Evolutionary conservation across 2,113 vertebrate genomes (phyloP), one percentile per base, ranked within the genome.

Genomic region (human): DNA sequence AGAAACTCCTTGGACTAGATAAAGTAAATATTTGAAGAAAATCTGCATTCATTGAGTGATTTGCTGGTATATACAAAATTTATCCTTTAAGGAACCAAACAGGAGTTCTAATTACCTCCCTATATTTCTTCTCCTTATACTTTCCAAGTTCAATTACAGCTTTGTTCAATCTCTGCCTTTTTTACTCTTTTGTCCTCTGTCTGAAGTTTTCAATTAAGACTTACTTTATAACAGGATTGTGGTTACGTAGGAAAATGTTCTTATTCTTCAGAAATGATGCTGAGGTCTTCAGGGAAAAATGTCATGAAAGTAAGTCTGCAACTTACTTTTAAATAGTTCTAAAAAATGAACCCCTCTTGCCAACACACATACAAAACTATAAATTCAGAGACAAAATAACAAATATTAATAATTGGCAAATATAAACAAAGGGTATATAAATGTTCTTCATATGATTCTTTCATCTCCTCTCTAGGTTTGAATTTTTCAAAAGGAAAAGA

Each of bases 1-100:
- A 93, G n/a, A 85, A 97, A 75, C 10, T 94, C 40, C 59, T 82
- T 94, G 70, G 72, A 66, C n/a, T 66, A 93, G 81, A 73, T 81
- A 68, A 75, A 93, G 55, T 85, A 83, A 97, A 82, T 50, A 91
- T 73, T 78, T 66, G 27, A 50, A 50, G 40, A 79, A 81, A 86
- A 91, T 82, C 55, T 83, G 12, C 7, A 90, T n/a, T 76, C 10
- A 38, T 8, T 80, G 75, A 18, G 22, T 81, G n/a, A 17, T 40
- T 89, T 76, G 43, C 1, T 90, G 52, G 16, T 55, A 92, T 8
- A 68, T 8, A 76, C 61, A 94, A 92, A 80, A 96, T 43, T 55
- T 93, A 96, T 80, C 72, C 50, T 91, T 76, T 55, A 86, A 82
- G 50, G 27, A 75, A 87, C 6, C 50, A 73, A 93, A 45, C 1